Conservation (phyloP, 2,888 invertebrate species). For the Gari tellinella region DNA sequence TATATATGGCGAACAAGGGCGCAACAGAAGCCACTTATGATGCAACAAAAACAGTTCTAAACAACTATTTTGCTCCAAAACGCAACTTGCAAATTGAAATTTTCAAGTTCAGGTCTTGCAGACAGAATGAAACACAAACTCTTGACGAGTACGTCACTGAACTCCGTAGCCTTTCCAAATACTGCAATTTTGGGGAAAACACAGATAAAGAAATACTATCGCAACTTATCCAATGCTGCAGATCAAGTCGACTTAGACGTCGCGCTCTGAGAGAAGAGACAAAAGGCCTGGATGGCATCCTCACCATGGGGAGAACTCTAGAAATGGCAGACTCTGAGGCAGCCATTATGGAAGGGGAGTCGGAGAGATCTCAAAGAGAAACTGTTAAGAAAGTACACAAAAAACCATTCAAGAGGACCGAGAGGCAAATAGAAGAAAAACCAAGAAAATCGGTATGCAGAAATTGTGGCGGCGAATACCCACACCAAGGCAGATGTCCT, state of each 20-base stretch:
- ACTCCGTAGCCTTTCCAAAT: slow-evolving; percentile 41
- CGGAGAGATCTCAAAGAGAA: not conserved
- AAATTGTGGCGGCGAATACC: slow-evolving; percentile 1
- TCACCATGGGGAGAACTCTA: slow-evolving; percentile 26
- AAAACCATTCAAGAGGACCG: not conserved
- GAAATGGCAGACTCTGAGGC: slow-evolving; percentile 50
- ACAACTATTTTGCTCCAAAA: not conserved
- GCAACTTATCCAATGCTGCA: slow-evolving; percentile 55
- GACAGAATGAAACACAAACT: slow-evolving; percentile 44
- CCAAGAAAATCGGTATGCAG: not conserved
- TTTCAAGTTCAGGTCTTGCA: slow-evolving; percentile 46
- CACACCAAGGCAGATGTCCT: not conserved
- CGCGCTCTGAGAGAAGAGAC: slow-evolving; percentile 39
- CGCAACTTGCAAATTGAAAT: slow-evolving; percentile 54
- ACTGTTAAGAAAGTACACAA: not conserved
- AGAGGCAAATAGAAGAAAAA: not conserved
- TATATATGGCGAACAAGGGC: slow-evolving; percentile 42
- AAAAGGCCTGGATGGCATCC: slow-evolving; percentile 17
- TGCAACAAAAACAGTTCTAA: slow-evolving; percentile 22
- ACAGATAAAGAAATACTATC: slow-evolving; percentile 48
- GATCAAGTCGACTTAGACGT: slow-evolving; percentile 42
- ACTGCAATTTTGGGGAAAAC: slow-evolving; percentile 36
- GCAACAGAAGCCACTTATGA: too few species aligned
- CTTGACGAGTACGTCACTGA: slow-evolving; percentile 57
- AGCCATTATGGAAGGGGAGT: slow-evolving; percentile 35